Conservation (phyloP, 2,113 vertebrate species). For the Polypterus bichir region DNA sequence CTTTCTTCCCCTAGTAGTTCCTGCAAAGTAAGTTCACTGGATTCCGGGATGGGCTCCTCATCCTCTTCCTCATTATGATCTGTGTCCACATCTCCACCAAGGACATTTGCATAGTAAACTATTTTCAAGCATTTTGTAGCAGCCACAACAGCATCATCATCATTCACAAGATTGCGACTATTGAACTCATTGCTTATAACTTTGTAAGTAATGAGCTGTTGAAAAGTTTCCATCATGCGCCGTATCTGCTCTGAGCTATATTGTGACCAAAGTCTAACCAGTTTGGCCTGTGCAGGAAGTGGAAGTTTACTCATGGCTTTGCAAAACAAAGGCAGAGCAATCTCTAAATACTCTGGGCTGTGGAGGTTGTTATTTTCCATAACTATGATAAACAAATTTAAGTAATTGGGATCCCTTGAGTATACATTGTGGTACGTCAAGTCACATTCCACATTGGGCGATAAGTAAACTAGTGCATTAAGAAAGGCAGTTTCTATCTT, state of each 20-base stretch:
- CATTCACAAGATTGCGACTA: conserved; percentile 79
- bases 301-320: conserved; percentile 95
- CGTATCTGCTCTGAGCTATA: conserved; percentile 72
- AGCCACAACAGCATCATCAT: conserved; percentile 87
- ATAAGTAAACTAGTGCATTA: conserved; percentile 86
- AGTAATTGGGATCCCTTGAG: conserved; percentile 80
- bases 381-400: conserved; percentile 90
- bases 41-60: conserved; percentile 73
- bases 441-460: conserved; percentile 91
- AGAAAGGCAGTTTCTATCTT: conserved; percentile 86
- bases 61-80: conserved; percentile 89
- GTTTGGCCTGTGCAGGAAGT: conserved; percentile 70
- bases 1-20: conserved; percentile 89
- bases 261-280: conserved; percentile 77
- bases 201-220: conserved; percentile 95
- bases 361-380: conserved; percentile 96
- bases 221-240: conserved; percentile 94
- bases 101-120: conserved; percentile 89
- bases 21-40: conserved; percentile 81
- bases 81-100: conserved; percentile 77
- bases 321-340: conserved; percentile 87
- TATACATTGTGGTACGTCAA: conserved; percentile 93
- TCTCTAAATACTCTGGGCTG: conserved; percentile 93
- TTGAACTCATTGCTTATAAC: conserved; percentile 92
- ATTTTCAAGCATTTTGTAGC: conserved; percentile 94